Base-by-base conservation (phyloP, 2,797 vertebrate species). In the Artibeus jamaicensis region DNA sequence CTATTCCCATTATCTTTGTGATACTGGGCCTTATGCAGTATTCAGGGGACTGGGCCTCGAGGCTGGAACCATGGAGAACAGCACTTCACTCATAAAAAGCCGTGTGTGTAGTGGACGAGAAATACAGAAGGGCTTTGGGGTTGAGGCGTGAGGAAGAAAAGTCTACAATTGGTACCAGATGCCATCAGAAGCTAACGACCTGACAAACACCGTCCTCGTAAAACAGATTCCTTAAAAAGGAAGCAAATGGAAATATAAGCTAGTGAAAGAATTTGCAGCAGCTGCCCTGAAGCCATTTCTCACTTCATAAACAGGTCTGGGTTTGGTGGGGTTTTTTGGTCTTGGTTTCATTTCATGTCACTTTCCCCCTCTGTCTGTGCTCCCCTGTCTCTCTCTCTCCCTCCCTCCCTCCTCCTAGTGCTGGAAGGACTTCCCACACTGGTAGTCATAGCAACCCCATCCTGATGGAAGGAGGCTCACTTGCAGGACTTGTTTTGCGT, bases 251-350 rank as follows among this genome's bases (percentile, higher is more conserved):
- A 98, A 98, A 98, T 98, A 97, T 96, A 98, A 98, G 98, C 98
- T 98, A 98, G 98, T 98, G 98, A 98, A 98, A 98, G 98, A 98
- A 98, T 98, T 98, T 98, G 98, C 94, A 98, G 97, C 98, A 97
- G 98, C 98, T 98, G 97, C 97, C 98, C 98, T 94, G 91, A 98
- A 98, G 98, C 98, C 98, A 98, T 98, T 98, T 98, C 98, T 98
- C 98, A 98, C 98, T 98, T 98, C 98, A 98, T 98, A 98, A 98
- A 98, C 98, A 98, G 98, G 98, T 98, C 98, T 98, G 96, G 97
- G 91, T 44, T 93, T 82, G 98, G 96, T 88, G 86, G 71, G 97
- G 94, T 97, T 86, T 97, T 97, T 55, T 70, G 9, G 18, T 67
- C 34, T 62, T 71, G 32, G 48, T 88, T 55, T 81, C 73, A 73